phyloP scores from a whole-genome alignment of 2,113 vertebrate genomes.

The Mixornis gularis region DNA sequence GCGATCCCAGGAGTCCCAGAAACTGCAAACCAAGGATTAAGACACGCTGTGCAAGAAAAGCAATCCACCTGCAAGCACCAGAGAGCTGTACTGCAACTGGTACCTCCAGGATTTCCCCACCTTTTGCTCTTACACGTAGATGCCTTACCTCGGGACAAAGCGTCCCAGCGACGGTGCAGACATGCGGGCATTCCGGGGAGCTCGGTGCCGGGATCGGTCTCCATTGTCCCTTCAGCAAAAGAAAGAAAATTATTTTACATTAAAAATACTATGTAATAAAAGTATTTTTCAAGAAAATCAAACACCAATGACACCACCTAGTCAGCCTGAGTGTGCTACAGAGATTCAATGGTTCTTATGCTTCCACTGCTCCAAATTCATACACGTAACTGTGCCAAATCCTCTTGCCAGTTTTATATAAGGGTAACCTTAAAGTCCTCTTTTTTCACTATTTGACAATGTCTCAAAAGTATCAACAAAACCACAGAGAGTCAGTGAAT shows the following conservation, averaged over 20 bases:
- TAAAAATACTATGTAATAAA: background rate
- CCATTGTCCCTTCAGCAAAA: conserved; percentile 83
- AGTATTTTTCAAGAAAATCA: background rate
- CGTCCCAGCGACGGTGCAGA: conserved; percentile 93
- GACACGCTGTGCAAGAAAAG: background rate
- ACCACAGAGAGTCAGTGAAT: background rate
- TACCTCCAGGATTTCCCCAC: background rate
- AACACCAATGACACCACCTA: rapidly evolving
- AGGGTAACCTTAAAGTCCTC: background rate
- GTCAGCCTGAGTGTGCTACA: background rate
- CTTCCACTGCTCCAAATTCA: background rate
- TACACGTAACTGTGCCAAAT: background rate
- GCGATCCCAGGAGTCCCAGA: background rate
- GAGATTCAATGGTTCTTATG: background rate
- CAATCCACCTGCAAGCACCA: background rate
- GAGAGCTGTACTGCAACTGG: background rate
- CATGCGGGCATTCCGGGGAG: conserved; percentile 93
- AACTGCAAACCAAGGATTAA: background rate
- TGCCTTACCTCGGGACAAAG: conserved; percentile 89
- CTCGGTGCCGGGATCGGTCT: conserved; percentile 90
- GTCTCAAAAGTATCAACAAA: background rate
- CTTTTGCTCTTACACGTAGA: background rate
- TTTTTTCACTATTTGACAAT: background rate
- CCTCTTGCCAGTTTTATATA: background rate
- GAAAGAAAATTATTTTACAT: background rate